phyloP scores from a whole-genome alignment of 2,797 vertebrate genomes.

The Cuculus canorus region DNA sequence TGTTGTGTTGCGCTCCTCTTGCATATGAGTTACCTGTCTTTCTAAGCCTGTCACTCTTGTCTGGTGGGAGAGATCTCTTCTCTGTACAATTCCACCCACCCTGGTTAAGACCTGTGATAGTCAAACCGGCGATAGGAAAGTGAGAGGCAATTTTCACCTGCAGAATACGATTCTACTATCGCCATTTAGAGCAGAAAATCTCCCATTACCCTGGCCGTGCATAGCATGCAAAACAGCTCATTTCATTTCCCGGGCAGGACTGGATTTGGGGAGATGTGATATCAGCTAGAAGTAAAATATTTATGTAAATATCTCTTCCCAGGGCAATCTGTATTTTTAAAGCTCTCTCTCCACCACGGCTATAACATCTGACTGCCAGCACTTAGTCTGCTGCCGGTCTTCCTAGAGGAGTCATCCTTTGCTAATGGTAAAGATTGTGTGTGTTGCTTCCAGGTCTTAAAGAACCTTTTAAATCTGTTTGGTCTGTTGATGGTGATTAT shows the following conservation, averaged over 20 bases:
- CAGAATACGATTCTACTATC: background rate
- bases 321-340: background rate
- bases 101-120: background rate
- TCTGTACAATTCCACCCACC: no score
- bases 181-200: background rate
- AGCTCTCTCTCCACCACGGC: background rate
- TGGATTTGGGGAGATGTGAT: background rate
- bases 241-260: background rate
- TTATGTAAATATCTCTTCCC: constrained; percentile 37
- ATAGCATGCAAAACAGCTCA: background rate
- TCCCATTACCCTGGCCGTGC: background rate
- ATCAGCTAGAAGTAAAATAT: constrained; percentile 32
- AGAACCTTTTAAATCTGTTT: background rate
- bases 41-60: background rate
- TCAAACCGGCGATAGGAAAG: background rate
- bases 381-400: background rate
- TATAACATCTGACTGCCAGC: background rate
- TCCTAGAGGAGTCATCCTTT: background rate
- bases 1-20: background rate
- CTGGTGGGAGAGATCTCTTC: background rate
- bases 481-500: background rate
- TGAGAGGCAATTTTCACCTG: background rate
- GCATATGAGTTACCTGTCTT: background rate
- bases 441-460: background rate
- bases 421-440: background rate